phyloP scores from a whole-genome alignment of 2,113 vertebrate genomes.

The Lepisosteus osseus region DNA sequence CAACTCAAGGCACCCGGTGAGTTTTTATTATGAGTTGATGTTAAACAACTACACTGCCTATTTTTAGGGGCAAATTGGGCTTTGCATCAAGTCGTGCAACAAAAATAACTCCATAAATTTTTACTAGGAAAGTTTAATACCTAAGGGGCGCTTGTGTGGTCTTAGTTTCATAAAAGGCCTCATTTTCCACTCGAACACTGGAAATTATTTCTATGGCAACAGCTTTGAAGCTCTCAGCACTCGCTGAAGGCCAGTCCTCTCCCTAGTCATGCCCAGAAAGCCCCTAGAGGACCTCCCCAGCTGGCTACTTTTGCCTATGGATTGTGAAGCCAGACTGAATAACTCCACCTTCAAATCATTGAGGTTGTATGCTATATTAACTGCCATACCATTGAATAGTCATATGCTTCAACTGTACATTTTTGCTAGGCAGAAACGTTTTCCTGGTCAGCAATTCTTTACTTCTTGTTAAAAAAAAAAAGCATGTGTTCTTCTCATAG shows the following conservation, averaged over 20 bases:
- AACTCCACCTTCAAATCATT: not conserved
- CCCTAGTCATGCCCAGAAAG: conserved; percentile 18
- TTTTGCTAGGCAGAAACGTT: conserved; percentile 9
- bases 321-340: not conserved
- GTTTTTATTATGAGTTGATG: conserved; percentile 51
- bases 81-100: conserved; percentile 54
- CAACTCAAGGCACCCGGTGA: conserved; percentile 35
- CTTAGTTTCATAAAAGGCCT: conserved; percentile 63
- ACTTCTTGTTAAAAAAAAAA: not conserved
- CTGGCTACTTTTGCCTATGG: not conserved
- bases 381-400: not conserved
- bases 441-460: not conserved
- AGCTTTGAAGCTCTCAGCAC: conserved; percentile 35
- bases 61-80: conserved; percentile 60
- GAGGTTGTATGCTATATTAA: not conserved
- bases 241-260: conserved; percentile 14
- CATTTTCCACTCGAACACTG: conserved; percentile 67
- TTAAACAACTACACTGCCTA: conserved; percentile 48
- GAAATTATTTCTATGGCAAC: conserved; percentile 53
- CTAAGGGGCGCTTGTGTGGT: conserved; percentile 65
- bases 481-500: not conserved
- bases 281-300: conserved; percentile 20
- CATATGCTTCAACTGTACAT: not conserved
- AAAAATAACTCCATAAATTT: conserved; percentile 75
- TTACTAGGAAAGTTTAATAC: conserved; percentile 71